phyloP scores from a whole-genome alignment of 2,888 invertebrate genomes.

The Neoscelio sp. region DNA sequence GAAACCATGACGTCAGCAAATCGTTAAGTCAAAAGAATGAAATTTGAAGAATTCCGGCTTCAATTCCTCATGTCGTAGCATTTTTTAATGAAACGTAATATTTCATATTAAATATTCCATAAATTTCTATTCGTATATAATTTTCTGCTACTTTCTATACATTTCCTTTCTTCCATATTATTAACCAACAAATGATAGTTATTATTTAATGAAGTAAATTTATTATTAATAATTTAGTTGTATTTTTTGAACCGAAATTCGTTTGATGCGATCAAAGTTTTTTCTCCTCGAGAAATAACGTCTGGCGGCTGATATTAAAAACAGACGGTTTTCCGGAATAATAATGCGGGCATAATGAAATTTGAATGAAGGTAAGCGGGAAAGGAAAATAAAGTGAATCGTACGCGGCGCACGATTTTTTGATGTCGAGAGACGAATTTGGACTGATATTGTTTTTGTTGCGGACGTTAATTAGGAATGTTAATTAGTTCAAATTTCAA shows the following conservation, averaged over 20 bases:
- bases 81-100: too few species aligned
- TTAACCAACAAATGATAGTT: too few species aligned
- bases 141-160: too few species aligned
- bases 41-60: too few species aligned
- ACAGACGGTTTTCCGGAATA: constrained; percentile 47
- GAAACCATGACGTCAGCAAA: too few species aligned
- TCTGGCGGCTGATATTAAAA: constrained; percentile 57
- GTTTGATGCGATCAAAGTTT: constrained; percentile 38
- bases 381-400: constrained; percentile 8
- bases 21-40: too few species aligned
- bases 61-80: too few species aligned
- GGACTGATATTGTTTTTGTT: constrained; percentile 16
- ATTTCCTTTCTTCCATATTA: too few species aligned
- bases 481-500: constrained; percentile 8
- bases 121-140: too few species aligned
- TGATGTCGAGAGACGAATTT: constrained; percentile 2
- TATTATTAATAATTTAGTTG: too few species aligned
- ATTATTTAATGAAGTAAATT: constrained; percentile 5
- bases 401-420: constrained; percentile 18
- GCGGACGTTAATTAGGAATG: constrained; percentile 7
- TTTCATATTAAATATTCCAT: too few species aligned
- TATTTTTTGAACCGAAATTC: constrained; percentile 4
- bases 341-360: constrained; percentile 56
- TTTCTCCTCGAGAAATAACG: constrained; percentile 31
- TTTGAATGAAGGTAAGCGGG: constrained; percentile 49